Base-by-base conservation (phyloP, 2,888 invertebrate genomes). In the Nymphalis c-album region DNA sequence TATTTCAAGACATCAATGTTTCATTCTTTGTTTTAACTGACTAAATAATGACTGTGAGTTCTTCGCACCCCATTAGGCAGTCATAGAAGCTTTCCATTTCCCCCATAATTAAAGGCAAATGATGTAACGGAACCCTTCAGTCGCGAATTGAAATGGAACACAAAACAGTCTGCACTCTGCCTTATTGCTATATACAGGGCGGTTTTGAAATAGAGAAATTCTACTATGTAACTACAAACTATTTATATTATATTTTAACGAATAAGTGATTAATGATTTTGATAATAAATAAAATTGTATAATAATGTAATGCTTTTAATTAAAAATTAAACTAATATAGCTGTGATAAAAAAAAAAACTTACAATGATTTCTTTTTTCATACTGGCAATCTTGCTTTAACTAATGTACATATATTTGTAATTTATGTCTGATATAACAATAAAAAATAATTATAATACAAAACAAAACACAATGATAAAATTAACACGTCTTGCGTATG, bases 141-240 rank as follows among this genome's bases (percentile, higher is more conserved):
- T 78, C 76, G 67, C 74, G 78, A 82, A 85, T 87, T 84, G 84
- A 77, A 81, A 86, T 84, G 81, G 77, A 80, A 81, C 79, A 87
- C 86, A 89, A 88, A 85, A 86, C 84, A 69, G 85, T 85, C 85
- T 86, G 90, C 90, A 91, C 90, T 91, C 84, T 82, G 84, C 88
- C 86, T 86, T 90, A 90, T 91, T 90, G 88, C 83, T 75, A 68
- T 75, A 63, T 80, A 89, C 84, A 84, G 83, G 77, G 48, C 79
- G 77, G 46, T 7, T 69, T 26, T 48, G 35, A 61, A 59, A 55
- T 17, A 7, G 16, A 53, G 26, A 55, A 31, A 55, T 13, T 26
- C 6, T 16, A 55, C 31, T 55, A 26, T 17, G 26, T 3, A 31
- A 55, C 17, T 31, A 16, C 26, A 55, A 16, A 22, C 16, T 26